Percentiles rank a stretch among this genome's conserved stretches.
Evolutionary conservation across 1,140 invertebrate species (phyloP).

Genomic region (Lordiphosa stackelbergi): DNA sequence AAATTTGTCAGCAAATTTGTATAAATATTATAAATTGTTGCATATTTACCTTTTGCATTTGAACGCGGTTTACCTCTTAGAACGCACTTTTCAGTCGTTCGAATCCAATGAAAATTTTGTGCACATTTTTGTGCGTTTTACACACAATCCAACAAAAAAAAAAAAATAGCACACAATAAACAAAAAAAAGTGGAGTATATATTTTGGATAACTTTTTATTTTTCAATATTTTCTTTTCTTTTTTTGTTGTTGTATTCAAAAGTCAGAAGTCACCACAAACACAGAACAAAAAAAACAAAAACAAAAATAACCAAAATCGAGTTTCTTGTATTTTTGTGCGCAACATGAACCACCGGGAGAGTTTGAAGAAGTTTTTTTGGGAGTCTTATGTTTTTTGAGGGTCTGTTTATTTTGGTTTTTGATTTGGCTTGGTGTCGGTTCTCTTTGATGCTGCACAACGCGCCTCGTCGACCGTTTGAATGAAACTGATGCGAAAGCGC

Average conservation of each 20-base stretch:
- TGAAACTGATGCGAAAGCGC: conserved; percentile 57
- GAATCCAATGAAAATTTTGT: conserved; percentile 64
- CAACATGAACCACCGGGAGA: too few relatives aligned
- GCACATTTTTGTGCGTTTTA: conserved; percentile 60
- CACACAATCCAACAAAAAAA: conserved; percentile 35
- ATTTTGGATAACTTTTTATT: not conserved
- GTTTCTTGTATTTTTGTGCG: too few relatives aligned
- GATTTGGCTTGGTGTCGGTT: conserved; percentile 1
- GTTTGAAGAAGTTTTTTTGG: not conserved
- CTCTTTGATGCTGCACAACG: conserved; percentile 43
- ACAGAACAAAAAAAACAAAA: not conserved
- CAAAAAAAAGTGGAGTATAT: conserved; percentile 11
- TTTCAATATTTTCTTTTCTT: conserved; percentile 1
- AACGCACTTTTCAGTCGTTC: conserved; percentile 68
- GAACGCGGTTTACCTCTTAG: conserved; percentile 10
- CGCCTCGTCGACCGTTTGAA: conserved; percentile 53
- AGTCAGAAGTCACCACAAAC: not conserved
- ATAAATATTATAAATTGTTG: not conserved
- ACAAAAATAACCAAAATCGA: too few relatives aligned
- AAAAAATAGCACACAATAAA: conserved; percentile 15
- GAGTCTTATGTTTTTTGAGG: not conserved
- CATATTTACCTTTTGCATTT: conserved; percentile 30
- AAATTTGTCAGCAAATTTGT: conserved; percentile 23
- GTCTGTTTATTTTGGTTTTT: conserved; percentile 3
- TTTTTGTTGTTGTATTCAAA: not conserved